Percentiles rank a stretch among this genome's conserved stretches.
phyloP scores from a whole-genome alignment of 2,888 invertebrate species.

The Cynaeus angustus region DNA sequence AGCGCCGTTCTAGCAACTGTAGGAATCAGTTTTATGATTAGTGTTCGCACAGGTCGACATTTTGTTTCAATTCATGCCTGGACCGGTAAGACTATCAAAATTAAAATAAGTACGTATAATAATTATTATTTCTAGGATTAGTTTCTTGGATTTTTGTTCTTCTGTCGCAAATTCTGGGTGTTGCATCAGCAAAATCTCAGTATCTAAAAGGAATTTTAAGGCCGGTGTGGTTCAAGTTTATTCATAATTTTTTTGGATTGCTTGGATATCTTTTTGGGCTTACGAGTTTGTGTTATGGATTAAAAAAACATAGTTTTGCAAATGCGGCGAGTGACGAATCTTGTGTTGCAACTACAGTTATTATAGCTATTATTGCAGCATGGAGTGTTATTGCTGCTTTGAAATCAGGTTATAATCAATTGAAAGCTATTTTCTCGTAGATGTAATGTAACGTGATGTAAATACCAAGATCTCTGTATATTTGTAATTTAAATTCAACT shows the following conservation, averaged over 20 bases:
- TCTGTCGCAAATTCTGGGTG: constrained; percentile 34
- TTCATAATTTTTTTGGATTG: constrained; percentile 59
- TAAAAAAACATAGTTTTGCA: constrained; percentile 10
- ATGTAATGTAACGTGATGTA: too few relatives aligned
- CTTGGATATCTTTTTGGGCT: constrained; percentile 52
- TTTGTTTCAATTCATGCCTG: constrained; percentile 58
- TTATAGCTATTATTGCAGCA: constrained; percentile 49
- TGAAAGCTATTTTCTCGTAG: constrained; percentile 36
- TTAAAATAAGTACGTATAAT: neutral
- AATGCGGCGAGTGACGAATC: constrained; percentile 20
- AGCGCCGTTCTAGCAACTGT: constrained; percentile 56
- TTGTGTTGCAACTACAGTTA: constrained; percentile 22
- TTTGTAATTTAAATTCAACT: too few relatives aligned
- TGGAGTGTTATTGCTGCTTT: constrained; percentile 54
- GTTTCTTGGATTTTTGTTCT: constrained; percentile 42
- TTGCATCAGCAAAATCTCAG: constrained; percentile 33
- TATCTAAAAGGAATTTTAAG: constrained; percentile 22
- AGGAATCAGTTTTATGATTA: constrained; percentile 56
- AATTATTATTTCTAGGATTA: constrained; percentile 27
- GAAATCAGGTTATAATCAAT: constrained; percentile 50
- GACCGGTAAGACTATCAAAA: constrained; percentile 52
- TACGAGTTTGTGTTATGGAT: constrained; percentile 28
- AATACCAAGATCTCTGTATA: too few relatives aligned
- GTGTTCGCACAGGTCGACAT: constrained; percentile 52
- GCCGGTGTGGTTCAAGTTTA: constrained; percentile 57